Base-by-base conservation (phyloP, 2,888 invertebrate genomes). In the Sycophila texana region DNA sequence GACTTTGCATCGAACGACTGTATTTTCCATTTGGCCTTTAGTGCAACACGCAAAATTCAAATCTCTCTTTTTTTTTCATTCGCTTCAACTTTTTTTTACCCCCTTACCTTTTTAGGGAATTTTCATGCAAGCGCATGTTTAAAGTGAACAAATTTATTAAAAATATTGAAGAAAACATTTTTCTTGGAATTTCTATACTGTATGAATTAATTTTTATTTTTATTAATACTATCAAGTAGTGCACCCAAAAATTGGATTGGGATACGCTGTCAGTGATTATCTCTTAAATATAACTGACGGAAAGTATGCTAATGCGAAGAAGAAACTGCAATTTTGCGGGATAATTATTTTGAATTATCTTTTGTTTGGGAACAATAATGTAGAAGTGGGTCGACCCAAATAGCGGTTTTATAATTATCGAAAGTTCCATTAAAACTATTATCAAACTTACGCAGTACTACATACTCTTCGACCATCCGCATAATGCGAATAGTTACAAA, bases 371-470 rank as follows among this genome's bases (percentile, higher is more conserved):
- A 65, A 55, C 65, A 47, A 63, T 63, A 63, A 18, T 30, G 22
- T 14, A 4, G 47, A 75, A 75, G 67, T 75, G 49, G 75, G 67
- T 67, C 67, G n/a, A 16, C 18, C 60, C 18, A 16, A 18, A 75
- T 16, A 39, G 57, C 18, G 66, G 67, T 60, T 65, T 75, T 58
- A 75, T 75, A 75, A 75, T 75, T 58, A 68, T 75, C 60, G 60
- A 67, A 67, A 74, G 67, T 60, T 75, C 51, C 49, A 75, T 75
- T 74, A 74, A 68, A 67, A 58, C 60, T 58, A 75, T 75, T 75
- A 75, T 75, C 66, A 67, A 74, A 74, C 66, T 74, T 66, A 18
- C 57, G 16, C 53, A 13, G 39, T 30, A 55, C 57, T 66, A 30
- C 20, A 67, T 58, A 53, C 51, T 75, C 67, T 49, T 67, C 49